Percentiles rank a stretch among this genome's conserved stretches.
These are phyloP conservation scores for Hippopotamyrus pictus DNA, from an alignment of 2,797 vertebrate genomes.

Conservation along the genomic window DNA sequence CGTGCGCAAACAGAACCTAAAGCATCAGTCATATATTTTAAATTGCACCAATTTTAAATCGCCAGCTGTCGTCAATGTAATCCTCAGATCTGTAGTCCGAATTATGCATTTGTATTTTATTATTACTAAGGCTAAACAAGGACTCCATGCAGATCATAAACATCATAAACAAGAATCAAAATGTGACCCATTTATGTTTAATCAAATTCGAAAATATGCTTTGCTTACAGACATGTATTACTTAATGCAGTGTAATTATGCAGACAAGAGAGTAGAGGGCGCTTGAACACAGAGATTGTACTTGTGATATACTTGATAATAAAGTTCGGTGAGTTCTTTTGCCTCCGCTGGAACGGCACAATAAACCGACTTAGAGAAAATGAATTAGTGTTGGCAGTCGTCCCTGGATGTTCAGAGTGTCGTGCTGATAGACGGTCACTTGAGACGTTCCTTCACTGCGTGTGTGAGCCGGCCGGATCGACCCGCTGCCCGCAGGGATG, in stretches of 20 bases:
- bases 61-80: neutral
- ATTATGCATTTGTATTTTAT: neutral
- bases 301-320: neutral
- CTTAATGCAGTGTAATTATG: neutral
- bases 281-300: neutral
- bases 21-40: neutral
- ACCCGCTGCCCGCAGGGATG: neutral
- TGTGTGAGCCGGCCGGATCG: neutral
- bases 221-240: neutral
- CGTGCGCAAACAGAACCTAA: neutral
- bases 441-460: constrained; percentile 9
- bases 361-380: neutral
- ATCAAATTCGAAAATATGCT: neutral
- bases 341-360: neutral
- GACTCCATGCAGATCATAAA: neutral
- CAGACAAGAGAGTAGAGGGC: constrained; percentile 36
- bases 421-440: constrained; percentile 22
- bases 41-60: neutral
- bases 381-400: constrained; percentile 17
- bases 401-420: constrained; percentile 22
- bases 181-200: constrained; percentile 2
- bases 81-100: neutral
- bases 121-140: neutral
- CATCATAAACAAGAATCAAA: neutral
- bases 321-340: constrained; percentile 6